Evolutionary conservation across 2,888 invertebrate species (phyloP).

Genomic region (Tenthredo amoena): DNA sequence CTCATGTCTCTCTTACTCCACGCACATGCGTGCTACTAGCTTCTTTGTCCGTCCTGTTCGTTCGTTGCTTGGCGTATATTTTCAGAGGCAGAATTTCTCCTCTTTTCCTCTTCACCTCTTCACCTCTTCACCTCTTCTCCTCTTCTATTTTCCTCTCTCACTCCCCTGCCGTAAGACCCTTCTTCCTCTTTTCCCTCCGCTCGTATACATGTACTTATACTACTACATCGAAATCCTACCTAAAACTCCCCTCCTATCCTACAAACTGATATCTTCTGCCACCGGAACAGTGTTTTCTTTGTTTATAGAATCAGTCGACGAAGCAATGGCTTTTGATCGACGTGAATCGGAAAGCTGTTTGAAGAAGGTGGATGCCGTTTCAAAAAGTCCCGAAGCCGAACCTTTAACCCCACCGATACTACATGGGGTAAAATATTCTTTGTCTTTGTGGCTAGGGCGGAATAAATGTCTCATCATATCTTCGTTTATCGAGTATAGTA

Average conservation of each 20-base stretch:
- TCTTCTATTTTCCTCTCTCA: not conserved
- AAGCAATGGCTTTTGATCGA: slow-evolving; percentile 50
- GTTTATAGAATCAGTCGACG: slow-evolving; percentile 50
- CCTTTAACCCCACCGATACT: not conserved
- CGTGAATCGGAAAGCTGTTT: slow-evolving; percentile 47
- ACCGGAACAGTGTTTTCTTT: slow-evolving; percentile 51
- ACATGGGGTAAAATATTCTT: slow-evolving; percentile 20
- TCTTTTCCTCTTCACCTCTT: slow-evolving; percentile 8
- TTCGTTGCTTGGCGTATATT: slow-evolving; percentile 52
- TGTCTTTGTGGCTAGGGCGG: not conserved
- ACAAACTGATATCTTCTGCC: slow-evolving; percentile 48
- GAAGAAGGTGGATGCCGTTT: slow-evolving; percentile 29
- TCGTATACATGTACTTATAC: not conserved
- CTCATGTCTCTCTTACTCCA: slow-evolving; percentile 39
- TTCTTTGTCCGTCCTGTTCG: slow-evolving; percentile 54
- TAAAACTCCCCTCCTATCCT: slow-evolving; percentile 35
- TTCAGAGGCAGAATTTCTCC: slow-evolving; percentile 43
- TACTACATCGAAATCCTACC: not conserved
- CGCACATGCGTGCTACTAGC: slow-evolving; percentile 54
- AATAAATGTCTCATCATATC: not conserved
- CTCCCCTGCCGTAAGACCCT: not conserved
- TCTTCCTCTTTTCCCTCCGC: slow-evolving; percentile 23
- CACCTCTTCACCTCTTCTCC: slow-evolving; percentile 7
- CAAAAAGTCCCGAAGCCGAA: not conserved
- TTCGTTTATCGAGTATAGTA: not conserved